phyloP scores from a whole-genome alignment of 2,113 vertebrate genomes.

The Hydrochoerus hydrochaeris region DNA sequence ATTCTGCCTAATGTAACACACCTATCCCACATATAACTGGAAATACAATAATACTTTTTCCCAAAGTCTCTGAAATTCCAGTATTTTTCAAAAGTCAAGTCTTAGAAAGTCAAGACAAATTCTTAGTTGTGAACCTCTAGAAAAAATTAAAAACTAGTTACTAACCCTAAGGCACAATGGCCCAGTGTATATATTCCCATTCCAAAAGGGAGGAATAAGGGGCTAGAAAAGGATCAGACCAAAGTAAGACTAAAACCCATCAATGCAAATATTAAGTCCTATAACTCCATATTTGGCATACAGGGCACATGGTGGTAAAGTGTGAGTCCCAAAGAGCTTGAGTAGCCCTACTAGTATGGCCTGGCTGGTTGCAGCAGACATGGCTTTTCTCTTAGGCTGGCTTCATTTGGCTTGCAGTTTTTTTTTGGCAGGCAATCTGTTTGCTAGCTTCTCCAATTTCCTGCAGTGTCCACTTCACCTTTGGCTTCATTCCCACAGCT shows the following conservation, averaged over 20 bases:
- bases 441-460: background rate
- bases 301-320: background rate
- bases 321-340: background rate
- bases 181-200: background rate
- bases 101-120: background rate
- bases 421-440: background rate
- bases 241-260: background rate
- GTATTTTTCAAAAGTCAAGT: background rate
- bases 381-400: background rate
- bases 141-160: background rate
- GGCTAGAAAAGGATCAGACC: background rate
- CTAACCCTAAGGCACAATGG: background rate
- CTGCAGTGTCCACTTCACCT: background rate
- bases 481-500: background rate
- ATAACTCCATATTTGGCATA: background rate
- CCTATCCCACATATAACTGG: background rate
- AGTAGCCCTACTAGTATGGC: background rate
- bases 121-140: background rate
- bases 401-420: background rate
- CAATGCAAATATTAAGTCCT: background rate
- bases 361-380: background rate
- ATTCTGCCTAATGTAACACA: background rate
- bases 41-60: background rate
- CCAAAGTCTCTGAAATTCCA: background rate
- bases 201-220: background rate